Base-by-base conservation (phyloP, 2,888 invertebrate genomes). In the Furcula furcula region DNA sequence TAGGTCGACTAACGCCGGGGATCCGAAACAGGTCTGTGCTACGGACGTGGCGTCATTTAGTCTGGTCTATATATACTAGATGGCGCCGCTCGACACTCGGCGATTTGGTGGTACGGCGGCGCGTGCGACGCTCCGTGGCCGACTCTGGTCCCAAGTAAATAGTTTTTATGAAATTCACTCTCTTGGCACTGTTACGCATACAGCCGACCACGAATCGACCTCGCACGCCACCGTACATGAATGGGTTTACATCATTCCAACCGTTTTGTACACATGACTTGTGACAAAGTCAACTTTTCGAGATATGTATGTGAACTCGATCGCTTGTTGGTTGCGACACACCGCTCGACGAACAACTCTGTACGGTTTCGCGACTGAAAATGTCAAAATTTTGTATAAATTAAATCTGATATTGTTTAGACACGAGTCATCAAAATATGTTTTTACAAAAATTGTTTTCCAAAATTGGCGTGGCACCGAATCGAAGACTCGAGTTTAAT, bases 1-100 rank as follows among this genome's bases (percentile, higher is more conserved):
- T 72, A 81, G 82, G 82, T 76, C 74, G 76, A 70, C 72, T 64
- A 58, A 60, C 62, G 60, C 50, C 60, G 54, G 55, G 58, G 50
- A 42, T 46, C 36, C 40, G 46, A 42, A 46, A 52, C 47, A 47
- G 32, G 34, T 29, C 51, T 47, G 49, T 46, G 49, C 30, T 42
- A 36, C 43, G 35, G 31, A 37, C 46, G 33, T 36, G 39, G 46
- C 51, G 43, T 35, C 56, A 50, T 44, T 26, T 38, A 55, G 46
- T 59, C 39, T 38, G 45, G 40, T 34, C 45, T 51, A 39, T 22
- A 37, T 31, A 30, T 43, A 54, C 55, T 54, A 51, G 46, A 50
- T 54, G 55, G 46, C 55, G 58, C 54, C 40, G 40, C 50, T 41
- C 47, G 40, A 44, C 58, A 54, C 58, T 43, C 34, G 7, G 34